Evolutionary conservation across 2,888 invertebrate species (phyloP).

Genomic region (Troides helena): DNA sequence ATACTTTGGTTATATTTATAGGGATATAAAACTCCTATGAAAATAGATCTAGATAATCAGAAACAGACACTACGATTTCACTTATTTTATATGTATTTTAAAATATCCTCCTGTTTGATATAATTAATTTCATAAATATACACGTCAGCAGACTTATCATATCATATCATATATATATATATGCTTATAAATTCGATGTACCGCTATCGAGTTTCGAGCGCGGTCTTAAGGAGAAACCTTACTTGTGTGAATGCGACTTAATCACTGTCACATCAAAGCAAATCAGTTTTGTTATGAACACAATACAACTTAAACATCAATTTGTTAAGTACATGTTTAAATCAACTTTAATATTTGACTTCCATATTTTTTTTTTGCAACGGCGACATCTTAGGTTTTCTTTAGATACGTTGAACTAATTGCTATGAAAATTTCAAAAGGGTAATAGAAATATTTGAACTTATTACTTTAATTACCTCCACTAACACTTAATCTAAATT

Average conservation of each 20-base stretch:
- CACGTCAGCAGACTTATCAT: too few relatives aligned
- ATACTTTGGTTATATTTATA: too few relatives aligned
- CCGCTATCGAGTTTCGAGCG: conserved; percentile 50
- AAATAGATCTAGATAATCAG: too few relatives aligned
- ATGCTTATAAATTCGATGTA: conserved; percentile 29
- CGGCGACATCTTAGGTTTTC: not conserved
- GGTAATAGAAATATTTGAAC: too few relatives aligned
- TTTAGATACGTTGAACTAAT: too few relatives aligned
- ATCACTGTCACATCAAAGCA: conserved; percentile 52
- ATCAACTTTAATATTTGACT: not conserved
- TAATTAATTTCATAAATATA: not conserved
- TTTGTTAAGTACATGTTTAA: not conserved
- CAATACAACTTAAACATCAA: not conserved
- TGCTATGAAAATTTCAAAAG: too few relatives aligned
- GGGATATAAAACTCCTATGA: too few relatives aligned
- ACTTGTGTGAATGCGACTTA: conserved; percentile 54
- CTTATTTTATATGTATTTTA: too few relatives aligned
- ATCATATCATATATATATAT: not conserved
- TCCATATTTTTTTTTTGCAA: not conserved
- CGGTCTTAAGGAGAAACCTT: conserved; percentile 59
- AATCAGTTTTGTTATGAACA: not conserved
- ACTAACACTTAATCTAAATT: too few relatives aligned
- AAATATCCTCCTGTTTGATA: not conserved
- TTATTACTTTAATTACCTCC: too few relatives aligned
- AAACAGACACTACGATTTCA: too few relatives aligned